Evolutionary conservation across 2,797 vertebrate genomes (phyloP).

Genomic region (Oreochromis grahami): DNA sequence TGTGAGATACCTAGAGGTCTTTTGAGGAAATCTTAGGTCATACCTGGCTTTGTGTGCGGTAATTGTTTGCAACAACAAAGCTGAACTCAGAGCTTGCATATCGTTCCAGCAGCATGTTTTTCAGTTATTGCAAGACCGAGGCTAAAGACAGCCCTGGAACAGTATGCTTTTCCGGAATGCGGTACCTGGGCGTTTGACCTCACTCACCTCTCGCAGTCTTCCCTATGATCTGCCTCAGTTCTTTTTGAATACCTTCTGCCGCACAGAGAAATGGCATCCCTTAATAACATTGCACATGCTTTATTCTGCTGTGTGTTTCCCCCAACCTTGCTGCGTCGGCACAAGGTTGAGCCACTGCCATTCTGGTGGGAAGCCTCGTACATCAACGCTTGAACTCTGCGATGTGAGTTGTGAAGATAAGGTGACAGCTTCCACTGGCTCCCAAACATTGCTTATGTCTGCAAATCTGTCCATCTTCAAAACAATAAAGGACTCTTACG

Average conservation of each 20-base stretch:
- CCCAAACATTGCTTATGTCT: not conserved
- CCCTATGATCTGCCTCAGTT: not conserved
- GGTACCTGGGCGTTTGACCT: conserved; percentile 8
- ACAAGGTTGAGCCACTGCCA: not conserved
- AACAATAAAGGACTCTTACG: conserved; percentile 44
- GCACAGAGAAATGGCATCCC: not conserved
- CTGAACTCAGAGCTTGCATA: not conserved
- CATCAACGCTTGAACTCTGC: not conserved
- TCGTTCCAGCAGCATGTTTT: not conserved
- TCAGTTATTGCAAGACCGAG: not conserved
- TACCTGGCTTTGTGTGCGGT: not conserved
- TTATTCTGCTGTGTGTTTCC: not conserved
- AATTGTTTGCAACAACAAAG: not conserved
- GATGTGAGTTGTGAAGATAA: conserved; percentile 27
- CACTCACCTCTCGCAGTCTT: not conserved
- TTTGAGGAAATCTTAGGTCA: not conserved
- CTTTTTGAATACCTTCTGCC: not conserved
- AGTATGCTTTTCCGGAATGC: not conserved
- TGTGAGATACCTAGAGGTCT: not conserved
- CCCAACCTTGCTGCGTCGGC: not conserved
- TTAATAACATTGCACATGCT: not conserved
- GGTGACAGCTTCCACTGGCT: not conserved
- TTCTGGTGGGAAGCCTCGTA: conserved; percentile 19
- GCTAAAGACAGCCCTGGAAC: conserved; percentile 31
- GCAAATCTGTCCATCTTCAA: conserved; percentile 33